Base-by-base conservation (phyloP, 2,797 vertebrate genomes). In the Myotis vivesi region DNA sequence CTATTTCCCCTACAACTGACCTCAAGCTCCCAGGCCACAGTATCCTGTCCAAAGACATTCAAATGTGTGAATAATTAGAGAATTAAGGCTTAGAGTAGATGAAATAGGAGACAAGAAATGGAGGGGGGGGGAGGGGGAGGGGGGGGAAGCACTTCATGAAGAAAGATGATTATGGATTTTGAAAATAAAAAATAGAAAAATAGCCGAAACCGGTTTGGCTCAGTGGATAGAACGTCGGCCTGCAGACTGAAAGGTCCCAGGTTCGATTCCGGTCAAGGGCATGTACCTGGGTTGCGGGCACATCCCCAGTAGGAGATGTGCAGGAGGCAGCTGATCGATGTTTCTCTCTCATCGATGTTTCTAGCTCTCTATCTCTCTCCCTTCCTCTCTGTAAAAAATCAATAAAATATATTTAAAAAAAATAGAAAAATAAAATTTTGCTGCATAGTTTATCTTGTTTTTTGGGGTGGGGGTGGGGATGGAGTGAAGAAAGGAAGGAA, bases 41-140 rank as follows among this genome's bases (percentile, higher is more conserved):
- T 36, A 22, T 72, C 2, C 6, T 83, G 1, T 25, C n/a, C 10
- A 33, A 53, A 75, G 62, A 82, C 62, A 19, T 38, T 90, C 36
- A 57, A 68, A 62, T 62, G 22, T 19, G n/a, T 49, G 15, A 88
- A 66, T 59, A 84, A 81, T 28, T 51, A 79, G 49, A 15, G 7
- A 22, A 36, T 36, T 71, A 66, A 41, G 1, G 4, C 53, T 92
- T 33, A 46, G 12, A 87, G 13, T 3, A n/a, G 28, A 49, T 72
- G 3, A 90, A 62, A 49, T 6, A 17, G 19, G 53, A 79, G 10
- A 41, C 30, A 49, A 76, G 72, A 59, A 92, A 46, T 15, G n/a
- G 20, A 77, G 22, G 0, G 10, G 2, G 73, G 53, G 11, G 10
- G 0, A 0, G 10, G 2, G 73, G 53, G 11, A 2, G 0, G 44